Evolutionary conservation across 2,797 vertebrate species (phyloP).

Genomic region (Sebastes miniatus): DNA sequence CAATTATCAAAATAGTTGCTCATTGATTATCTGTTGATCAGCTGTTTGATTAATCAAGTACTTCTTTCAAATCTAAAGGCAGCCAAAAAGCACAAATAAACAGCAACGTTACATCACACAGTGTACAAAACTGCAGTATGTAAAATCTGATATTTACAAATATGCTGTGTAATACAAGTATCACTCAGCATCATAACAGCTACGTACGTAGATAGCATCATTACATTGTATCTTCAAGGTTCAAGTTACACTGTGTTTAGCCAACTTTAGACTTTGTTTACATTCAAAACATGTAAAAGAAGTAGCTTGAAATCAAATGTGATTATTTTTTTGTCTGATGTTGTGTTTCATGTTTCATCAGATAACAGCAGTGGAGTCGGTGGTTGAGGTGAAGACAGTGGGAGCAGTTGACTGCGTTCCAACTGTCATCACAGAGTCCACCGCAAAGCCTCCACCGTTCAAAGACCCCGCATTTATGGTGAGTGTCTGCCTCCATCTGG

Average conservation of each 20-base stretch:
- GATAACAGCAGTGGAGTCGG: conserved; percentile 75
- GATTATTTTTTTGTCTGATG: neutral
- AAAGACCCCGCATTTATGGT: conserved; percentile 93
- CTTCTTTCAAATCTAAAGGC: neutral
- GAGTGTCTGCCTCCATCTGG: conserved; percentile 54
- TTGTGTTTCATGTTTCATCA: conserved; percentile 50
- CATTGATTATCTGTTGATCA: neutral
- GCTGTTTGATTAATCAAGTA: neutral
- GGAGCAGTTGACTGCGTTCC: conserved; percentile 76
- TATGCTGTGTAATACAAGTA: neutral
- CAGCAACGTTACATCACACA: neutral
- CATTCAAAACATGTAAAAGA: neutral
- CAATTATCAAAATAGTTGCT: neutral
- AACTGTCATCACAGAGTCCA: conserved; percentile 77
- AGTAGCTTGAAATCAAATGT: neutral
- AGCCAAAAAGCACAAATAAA: neutral
- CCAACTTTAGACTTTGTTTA: neutral
- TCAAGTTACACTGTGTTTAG: neutral
- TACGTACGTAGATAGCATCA: neutral
- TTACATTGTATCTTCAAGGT: neutral
- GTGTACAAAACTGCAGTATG: neutral
- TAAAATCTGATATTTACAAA: neutral
- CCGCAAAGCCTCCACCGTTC: conserved; percentile 87
- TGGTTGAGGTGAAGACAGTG: conserved; percentile 83
- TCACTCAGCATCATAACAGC: neutral